Percentiles rank a stretch among this genome's conserved stretches.
Evolutionary conservation across 1,140 invertebrate genomes (phyloP).

Genomic region (Bilobella aurantiaca): DNA sequence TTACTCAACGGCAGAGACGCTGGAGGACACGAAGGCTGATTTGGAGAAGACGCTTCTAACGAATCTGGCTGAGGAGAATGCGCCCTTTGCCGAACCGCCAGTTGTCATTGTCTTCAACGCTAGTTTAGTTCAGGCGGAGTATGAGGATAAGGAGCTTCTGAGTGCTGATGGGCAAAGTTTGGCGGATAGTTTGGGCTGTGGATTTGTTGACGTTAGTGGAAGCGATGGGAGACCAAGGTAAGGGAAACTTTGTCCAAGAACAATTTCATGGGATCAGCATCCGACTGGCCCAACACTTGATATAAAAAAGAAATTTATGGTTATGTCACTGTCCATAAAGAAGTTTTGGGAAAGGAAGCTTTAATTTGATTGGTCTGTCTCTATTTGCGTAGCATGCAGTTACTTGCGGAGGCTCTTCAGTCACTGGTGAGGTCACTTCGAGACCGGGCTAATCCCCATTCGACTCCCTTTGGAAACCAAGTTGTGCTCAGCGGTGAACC

Average conservation of each 20-base stretch:
- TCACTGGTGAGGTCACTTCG: conserved; percentile 52
- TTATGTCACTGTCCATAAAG: too few species aligned
- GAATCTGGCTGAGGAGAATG: conserved; percentile 81
- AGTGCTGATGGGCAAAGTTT: conserved; percentile 35
- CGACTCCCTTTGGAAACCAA: conserved; percentile 28
- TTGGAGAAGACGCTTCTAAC: conserved; percentile 82
- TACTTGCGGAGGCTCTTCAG: conserved; percentile 62
- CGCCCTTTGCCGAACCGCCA: conserved; percentile 69
- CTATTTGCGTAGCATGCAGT: conserved; percentile 48
- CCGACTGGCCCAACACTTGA: too few species aligned
- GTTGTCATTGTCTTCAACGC: conserved; percentile 33
- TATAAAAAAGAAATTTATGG: too few species aligned
- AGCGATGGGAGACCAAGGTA: conserved; percentile 22
- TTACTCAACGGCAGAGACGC: conserved; percentile 79
- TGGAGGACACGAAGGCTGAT: conserved; percentile 83
- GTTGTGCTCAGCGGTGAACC: conserved; percentile 29
- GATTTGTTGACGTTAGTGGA: conserved; percentile 31
- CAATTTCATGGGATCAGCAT: too few species aligned
- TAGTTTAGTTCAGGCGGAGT: conserved; percentile 6
- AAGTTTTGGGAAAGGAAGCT: too few species aligned
- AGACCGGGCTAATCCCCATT: conserved; percentile 27
- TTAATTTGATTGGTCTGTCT: conserved; percentile 12
- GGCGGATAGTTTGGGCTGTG: conserved; percentile 35
- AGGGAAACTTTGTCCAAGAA: neutral
- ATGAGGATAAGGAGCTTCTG: conserved; percentile 29